These are phyloP conservation scores for Aproaerema taeniolella DNA, from an alignment of 2,888 invertebrate genomes.

Conservation along the genomic window DNA sequence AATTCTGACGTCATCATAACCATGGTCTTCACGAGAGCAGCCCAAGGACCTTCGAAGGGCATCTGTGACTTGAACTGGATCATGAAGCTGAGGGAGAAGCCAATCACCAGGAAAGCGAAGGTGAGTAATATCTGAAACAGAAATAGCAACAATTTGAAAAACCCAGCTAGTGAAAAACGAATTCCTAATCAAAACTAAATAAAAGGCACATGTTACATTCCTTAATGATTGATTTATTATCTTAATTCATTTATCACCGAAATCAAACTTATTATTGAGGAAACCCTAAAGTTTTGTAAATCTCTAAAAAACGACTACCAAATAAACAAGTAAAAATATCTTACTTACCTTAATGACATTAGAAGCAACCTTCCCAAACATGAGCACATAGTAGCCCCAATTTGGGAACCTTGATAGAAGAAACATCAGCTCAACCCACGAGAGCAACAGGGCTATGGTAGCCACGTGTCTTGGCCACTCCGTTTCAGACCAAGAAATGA, in stretches of 20 bases:
- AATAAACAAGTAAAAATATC: too few relatives aligned
- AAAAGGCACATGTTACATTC: too few relatives aligned
- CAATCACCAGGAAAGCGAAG: constrained; percentile 69
- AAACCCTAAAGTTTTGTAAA: too few relatives aligned
- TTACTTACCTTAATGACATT: constrained; percentile 74
- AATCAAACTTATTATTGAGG: too few relatives aligned
- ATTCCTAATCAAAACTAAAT: too few relatives aligned
- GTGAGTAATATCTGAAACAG: constrained; percentile 67
- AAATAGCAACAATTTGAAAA: too few relatives aligned
- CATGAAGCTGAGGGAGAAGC: constrained; percentile 76
- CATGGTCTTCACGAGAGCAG: constrained; percentile 73
- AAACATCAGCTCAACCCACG: constrained; percentile 78
- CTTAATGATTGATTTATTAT: too few relatives aligned
- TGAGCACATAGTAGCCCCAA: constrained; percentile 77
- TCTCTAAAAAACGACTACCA: too few relatives aligned
- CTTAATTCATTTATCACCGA: too few relatives aligned
- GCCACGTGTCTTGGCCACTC: constrained; percentile 72
- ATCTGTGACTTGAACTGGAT: constrained; percentile 70
- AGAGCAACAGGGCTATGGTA: constrained; percentile 67
- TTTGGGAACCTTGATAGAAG: constrained; percentile 74
- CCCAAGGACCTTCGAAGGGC: constrained; percentile 72
- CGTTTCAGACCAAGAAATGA: constrained; percentile 29
- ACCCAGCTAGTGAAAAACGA: too few relatives aligned
- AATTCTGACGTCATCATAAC: constrained; percentile 81
- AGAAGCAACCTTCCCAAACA: constrained; percentile 78